Conservation (phyloP, 2,888 invertebrate genomes). For the Choristoneura rosaceana region DNA sequence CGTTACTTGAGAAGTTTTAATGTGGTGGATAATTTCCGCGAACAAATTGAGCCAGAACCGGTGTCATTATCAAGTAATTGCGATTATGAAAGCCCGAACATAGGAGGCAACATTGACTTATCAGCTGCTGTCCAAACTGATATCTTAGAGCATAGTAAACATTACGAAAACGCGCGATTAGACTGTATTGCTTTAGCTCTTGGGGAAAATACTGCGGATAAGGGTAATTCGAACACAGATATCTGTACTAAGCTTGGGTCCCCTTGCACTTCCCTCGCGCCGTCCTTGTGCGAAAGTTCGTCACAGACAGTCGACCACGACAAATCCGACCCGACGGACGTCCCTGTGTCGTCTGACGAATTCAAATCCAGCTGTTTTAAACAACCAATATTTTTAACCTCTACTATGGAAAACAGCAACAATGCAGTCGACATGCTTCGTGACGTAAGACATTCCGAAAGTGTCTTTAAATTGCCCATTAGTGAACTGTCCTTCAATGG, state of each 20-base stretch:
- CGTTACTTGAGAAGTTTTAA: conserved; percentile 80
- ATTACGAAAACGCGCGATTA: conserved; percentile 57
- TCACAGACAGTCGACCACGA: conserved; percentile 69
- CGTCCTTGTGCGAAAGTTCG: conserved; percentile 65
- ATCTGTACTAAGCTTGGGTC: conserved; percentile 64
- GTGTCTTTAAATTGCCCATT: conserved; percentile 78
- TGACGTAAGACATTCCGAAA: conserved; percentile 67
- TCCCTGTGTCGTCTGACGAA: conserved; percentile 71
- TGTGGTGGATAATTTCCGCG: conserved; percentile 66
- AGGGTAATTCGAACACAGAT: conserved; percentile 61
- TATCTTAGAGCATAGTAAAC: conserved; percentile 59
- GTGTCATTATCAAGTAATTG: conserved; percentile 55
- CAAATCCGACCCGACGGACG: conserved; percentile 67
- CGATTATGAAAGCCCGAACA: conserved; percentile 64
- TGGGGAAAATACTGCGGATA: conserved; percentile 58
- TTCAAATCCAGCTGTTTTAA: conserved; percentile 66
- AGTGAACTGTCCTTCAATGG: conserved; percentile 80
- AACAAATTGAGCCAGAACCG: conserved; percentile 54
- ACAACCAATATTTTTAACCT: conserved; percentile 75
- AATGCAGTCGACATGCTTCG: conserved; percentile 80
- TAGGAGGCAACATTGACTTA: conserved; percentile 72
- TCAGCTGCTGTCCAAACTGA: conserved; percentile 61
- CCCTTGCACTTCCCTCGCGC: conserved; percentile 61
- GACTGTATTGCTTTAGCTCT: conserved; percentile 57
- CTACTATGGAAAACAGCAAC: conserved; percentile 83